A percentile compares a stretch with the other conserved stretches of the same genome.
phyloP scores from a whole-genome alignment of 2,113 vertebrate genomes.

The Bucco capensis region DNA sequence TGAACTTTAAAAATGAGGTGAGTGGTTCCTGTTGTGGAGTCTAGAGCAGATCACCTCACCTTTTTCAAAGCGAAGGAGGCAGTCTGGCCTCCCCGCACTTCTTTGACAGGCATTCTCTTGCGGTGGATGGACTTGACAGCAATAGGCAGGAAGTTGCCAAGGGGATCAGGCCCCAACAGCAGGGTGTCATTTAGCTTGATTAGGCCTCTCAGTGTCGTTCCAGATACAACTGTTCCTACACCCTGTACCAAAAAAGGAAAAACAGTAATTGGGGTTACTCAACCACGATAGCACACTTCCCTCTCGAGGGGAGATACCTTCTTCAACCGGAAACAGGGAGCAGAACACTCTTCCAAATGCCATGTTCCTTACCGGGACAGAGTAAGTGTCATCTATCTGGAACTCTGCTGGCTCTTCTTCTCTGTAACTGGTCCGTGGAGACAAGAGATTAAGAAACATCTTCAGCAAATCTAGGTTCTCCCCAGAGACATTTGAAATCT shows the following conservation, averaged over 20 bases:
- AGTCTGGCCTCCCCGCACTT: constrained; percentile 94
- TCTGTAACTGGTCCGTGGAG: constrained; percentile 91
- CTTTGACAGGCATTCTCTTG: constrained; percentile 97
- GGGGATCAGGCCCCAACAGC: constrained; percentile 91
- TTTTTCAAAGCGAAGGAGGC: constrained; percentile 98
- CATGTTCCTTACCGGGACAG: constrained; percentile 86
- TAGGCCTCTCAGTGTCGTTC: constrained; percentile 91
- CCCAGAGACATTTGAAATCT: constrained; percentile 96
- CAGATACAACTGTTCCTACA: constrained; percentile 96
- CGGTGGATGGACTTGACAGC: constrained; percentile 98
- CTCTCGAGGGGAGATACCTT: neutral
- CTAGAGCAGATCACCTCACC: constrained; percentile 65
- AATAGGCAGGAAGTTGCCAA: constrained; percentile 93
- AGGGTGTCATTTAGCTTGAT: constrained; percentile 95
- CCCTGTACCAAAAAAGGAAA: constrained; percentile 73
- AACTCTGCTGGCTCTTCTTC: constrained; percentile 98
- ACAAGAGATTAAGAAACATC: constrained; percentile 98
- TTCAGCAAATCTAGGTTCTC: constrained; percentile 97
- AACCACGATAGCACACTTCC: neutral
- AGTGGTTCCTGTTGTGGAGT: neutral
- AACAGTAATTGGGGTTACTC: neutral
- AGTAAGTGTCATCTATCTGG: constrained; percentile 98
- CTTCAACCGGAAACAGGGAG: neutral
- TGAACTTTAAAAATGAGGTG: neutral
- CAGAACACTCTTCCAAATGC: neutral